Evolutionary conservation across 2,888 invertebrate species (phyloP), one percentile per base, ranked within the genome.

Genomic region (Idaea biselata): DNA sequence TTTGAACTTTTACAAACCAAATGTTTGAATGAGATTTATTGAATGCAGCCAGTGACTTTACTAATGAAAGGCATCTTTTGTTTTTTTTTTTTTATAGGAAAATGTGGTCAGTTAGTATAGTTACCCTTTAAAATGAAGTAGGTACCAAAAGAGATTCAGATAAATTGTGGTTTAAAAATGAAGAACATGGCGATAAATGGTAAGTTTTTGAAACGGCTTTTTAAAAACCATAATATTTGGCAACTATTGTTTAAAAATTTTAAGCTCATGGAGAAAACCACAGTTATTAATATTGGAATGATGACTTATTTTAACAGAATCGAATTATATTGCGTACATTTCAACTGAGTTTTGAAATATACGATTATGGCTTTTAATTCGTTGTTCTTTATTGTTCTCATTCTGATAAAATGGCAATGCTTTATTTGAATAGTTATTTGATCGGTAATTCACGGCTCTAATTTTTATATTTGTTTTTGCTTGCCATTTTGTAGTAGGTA

Each of bases 281-380:
- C 44, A 8, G 44, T 7, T 33, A 56, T 56, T 18, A 56, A 56
- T 14, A 56, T 14, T 56, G 16, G 14, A 14, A 55, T 55, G 17
- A 56, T 56, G 56, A 56, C 56, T 18, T 18, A 56, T 56, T 56
- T 56, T 14, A 18, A 18, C 7, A 56, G 18, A 56, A 56, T 55
- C 17, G 17, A 56, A 18, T 55, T 16, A 16, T 56, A 56, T 18
- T 56, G 56, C 56, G 56, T 56, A 16, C 55, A 8, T 17, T 16
- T 55, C 16, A 16, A 55, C 55, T 17, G 55, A 16, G 44, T 11
- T 44, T 44, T 11, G 11, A 44, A 44, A 44, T 44, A 44, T 44
- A 44, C 44, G 44, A 44, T 44, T 8, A 44, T 44, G 6, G 44
- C 11, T 44, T 44, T 44, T 44, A 44, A 44, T 44, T 44, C 44